Evolutionary conservation across 2,113 vertebrate genomes (phyloP), one percentile per base, ranked within the genome.

Genomic region (Malurus elegans): DNA sequence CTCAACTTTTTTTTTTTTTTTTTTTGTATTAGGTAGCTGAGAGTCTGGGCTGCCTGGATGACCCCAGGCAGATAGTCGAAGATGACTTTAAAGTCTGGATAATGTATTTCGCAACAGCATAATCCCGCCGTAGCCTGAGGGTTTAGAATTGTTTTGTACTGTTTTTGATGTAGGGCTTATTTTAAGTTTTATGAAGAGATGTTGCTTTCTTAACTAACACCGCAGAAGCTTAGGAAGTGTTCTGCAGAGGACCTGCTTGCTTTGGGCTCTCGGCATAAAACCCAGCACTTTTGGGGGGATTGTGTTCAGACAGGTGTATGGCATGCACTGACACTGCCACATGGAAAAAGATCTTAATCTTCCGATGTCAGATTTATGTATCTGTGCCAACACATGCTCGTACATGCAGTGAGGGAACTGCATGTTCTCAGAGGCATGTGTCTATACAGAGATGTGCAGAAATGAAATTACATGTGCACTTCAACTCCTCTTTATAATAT

Each of bases 81-180:
- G 91, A 96, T 80, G 48, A 79, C 89, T 97, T 96, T 96, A 97
- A 97, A 97, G 92, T 76, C 94, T 89, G 93, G 90, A 92, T 97
- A 97, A 97, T 92, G 81, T 90, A 90, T 97, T 96, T 96, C 94
- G 91, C 89, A 70, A 86, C 90, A 86, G 86, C 61, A 86, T 97
- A 97, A 97, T 97, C 96, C 94, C 54, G 80, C 80, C 73, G 75
- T 91, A 96, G 96, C 96, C 94, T 95, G 66, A 86, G 90, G 97
- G 84, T 86, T 97, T 95, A 73, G 90, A 91, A 73, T 96, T 97
- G 92, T 92, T 96, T 95, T 95, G 90, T 95, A 91, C 71, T 61
- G 86, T 2, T 92, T 97, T 97, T 97, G 96, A 97, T 96, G 92
- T 94, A 91, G 88, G 88, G 94, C 79, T 97, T 97, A 94, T 88